Percentiles rank a stretch among this genome's conserved stretches.
These are phyloP conservation scores for Galaxias olidus DNA, from an alignment of 2,797 vertebrate species.

Conservation along the genomic window DNA sequence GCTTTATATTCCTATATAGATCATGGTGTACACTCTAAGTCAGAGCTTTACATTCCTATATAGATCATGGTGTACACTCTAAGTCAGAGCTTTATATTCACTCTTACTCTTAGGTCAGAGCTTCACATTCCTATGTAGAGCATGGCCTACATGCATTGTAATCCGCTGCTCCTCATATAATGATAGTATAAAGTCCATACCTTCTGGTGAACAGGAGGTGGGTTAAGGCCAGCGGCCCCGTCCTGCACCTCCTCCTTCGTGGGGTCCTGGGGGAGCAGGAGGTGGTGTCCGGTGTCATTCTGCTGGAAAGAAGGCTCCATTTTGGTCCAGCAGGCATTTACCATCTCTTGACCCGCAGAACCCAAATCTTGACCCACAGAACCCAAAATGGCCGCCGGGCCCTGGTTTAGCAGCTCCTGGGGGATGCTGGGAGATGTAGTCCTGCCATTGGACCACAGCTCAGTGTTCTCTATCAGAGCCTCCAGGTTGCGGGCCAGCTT, in stretches of 20 bases:
- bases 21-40: no score
- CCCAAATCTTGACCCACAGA: conserved; percentile 3
- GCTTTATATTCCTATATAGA: no score
- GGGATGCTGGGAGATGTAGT: conserved; percentile 26
- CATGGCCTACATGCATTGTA: no score
- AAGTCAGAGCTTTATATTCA: no score
- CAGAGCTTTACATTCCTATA: no score
- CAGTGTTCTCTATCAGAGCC: conserved; percentile 57
- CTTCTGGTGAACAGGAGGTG: conserved; percentile 36
- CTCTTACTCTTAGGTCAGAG: no score
- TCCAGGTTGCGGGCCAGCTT: conserved; percentile 60
- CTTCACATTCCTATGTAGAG: no score
- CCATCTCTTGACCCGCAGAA: background rate
- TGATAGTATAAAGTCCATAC: conserved; percentile 28
- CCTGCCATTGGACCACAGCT: conserved; percentile 41
- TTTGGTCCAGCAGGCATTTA: conserved; percentile 30
- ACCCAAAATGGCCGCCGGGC: conserved; percentile 9
- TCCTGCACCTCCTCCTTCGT: conserved; percentile 27
- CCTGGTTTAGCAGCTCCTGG: conserved; percentile 7
- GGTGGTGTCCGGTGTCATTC: conserved; percentile 11
- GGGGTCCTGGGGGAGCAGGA: conserved; percentile 9
- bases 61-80: no score
- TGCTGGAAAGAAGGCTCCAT: conserved; percentile 7
- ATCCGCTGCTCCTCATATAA: no score
- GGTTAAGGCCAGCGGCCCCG: conserved; percentile 21